Base-by-base conservation (phyloP, 1,140 invertebrate species). In the Solenopsis fugax region DNA sequence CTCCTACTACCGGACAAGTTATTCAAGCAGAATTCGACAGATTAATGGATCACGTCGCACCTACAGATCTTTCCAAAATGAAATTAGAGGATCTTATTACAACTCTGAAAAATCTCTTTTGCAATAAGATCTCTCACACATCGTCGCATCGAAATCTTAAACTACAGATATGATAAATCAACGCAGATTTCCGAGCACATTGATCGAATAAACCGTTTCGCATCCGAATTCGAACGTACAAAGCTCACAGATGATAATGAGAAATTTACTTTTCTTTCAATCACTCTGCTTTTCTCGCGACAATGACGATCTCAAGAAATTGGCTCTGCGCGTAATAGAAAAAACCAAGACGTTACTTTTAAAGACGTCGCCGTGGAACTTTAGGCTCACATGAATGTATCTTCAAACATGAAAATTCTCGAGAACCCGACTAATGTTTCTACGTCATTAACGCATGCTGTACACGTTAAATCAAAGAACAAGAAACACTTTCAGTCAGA, bases 1-100 rank as follows among this genome's bases (percentile, higher is more conserved):
- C 64, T 37, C 12, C n/a, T 81, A 0, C 9, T 81, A 0, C 12
- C 69, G 1, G 64, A 64, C 5, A 56, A 81, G 3, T 21, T 81
- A 2, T 50, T 13, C 77, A 69, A 41, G 1, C 37, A 5, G 64
- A 80, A 29, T 81, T 58, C 21, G 77, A 80, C n/a, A 45, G 76
- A 1, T 13, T 67, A 29, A 45, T 64, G 3, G 34, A 81, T 50
- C 77, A 81, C 9, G 52, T 69, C n/a, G 62, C 62, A 21, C 52
- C 50, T 37, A 45, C 9, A 6, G 34, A 75, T 13, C 29, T 29
- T 0, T 1, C 18, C 2, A 5, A n/a, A 1, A 37, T 75, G 13
- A 10, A 16, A 4, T 21, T 10, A 34, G 6, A 34, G 1, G 52
- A 34, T 1, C 52, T 75, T 2, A 34, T 37, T 1, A 5, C 24